Base-by-base conservation (phyloP, 2,113 vertebrate species). In the Melanerpes formicivorus region DNA sequence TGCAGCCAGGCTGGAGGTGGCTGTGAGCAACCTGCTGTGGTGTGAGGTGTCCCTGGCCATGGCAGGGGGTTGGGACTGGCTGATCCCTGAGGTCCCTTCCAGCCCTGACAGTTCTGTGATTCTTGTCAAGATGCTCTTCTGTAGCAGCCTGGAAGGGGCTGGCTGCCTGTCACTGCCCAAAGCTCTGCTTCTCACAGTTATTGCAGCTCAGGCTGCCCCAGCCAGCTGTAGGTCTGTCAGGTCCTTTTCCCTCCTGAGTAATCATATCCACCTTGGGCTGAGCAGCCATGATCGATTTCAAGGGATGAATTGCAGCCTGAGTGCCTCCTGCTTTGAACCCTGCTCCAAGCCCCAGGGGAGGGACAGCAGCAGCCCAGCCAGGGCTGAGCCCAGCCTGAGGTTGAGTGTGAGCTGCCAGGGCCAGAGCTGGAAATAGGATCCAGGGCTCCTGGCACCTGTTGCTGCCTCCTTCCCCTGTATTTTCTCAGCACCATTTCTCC, bases 91-190 rank as follows among this genome's bases (percentile, higher is more conserved):
- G 37, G 37, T 37, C 37, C 37, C 37, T 37, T 37, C 37, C 37
- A 37, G 8, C 37, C 37, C 37, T 37, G 10, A 9, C 37, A 37
- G 10, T 37, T 37, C 37, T 37, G 37, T 37, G 37, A 37, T 37
- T 37, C 18, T 7, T 73, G 19, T 14, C 46, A 25, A 25, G 27
- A 6, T n/a, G 15, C 66, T 34, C 40, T 30, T 5, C 11, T 69
- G 18, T 10, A 1, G 19, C 70, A 25, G 29, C 66, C 65, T 15
- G 1, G 21, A 56, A 50, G 1, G 4, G 10, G 9, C 42, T 1
- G 6, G 48, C 66, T 69, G 29, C 9, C 2, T 8, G 6, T 18
- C 55, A 4, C 14, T n/a, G 32, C 80, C 88, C 12, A 9, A 8
- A 62, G 73, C 62, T 86, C 73, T 15, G 37, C 15, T 29, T 55